phyloP scores from a whole-genome alignment of 2,797 vertebrate genomes.

The Nothura maculosa region DNA sequence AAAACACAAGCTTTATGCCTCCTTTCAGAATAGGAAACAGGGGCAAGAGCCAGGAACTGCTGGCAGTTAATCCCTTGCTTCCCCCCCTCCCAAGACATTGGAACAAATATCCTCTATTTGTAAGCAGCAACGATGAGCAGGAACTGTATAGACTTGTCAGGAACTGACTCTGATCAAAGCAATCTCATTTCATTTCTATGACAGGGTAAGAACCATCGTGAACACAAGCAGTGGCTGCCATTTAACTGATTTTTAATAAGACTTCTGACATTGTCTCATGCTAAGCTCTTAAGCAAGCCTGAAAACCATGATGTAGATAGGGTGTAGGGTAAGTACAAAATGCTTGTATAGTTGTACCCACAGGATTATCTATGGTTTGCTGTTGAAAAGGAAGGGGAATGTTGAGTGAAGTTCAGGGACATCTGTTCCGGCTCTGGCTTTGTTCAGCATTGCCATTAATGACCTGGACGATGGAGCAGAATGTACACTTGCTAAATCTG shows the following conservation, averaged over 20 bases:
- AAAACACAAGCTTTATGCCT: neutral
- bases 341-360: neutral
- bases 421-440: neutral
- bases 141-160: neutral
- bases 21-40: neutral
- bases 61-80: neutral
- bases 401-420: slow-evolving; percentile 3
- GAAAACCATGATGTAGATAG: neutral
- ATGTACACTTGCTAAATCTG: neutral
- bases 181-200: neutral
- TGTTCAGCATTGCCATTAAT: slow-evolving; percentile 10
- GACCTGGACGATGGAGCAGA: slow-evolving; percentile 1
- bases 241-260: neutral
- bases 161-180: neutral
- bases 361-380: neutral
- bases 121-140: neutral
- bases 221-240: neutral
- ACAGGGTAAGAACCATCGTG: neutral
- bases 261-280: neutral
- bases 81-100: neutral
- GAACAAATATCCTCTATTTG: neutral
- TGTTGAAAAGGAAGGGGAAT: neutral
- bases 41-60: neutral
- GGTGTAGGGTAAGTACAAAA: neutral
- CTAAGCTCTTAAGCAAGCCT: neutral